phyloP scores from a whole-genome alignment of 1,140 invertebrate genomes.

The Drosophila sproati region DNA sequence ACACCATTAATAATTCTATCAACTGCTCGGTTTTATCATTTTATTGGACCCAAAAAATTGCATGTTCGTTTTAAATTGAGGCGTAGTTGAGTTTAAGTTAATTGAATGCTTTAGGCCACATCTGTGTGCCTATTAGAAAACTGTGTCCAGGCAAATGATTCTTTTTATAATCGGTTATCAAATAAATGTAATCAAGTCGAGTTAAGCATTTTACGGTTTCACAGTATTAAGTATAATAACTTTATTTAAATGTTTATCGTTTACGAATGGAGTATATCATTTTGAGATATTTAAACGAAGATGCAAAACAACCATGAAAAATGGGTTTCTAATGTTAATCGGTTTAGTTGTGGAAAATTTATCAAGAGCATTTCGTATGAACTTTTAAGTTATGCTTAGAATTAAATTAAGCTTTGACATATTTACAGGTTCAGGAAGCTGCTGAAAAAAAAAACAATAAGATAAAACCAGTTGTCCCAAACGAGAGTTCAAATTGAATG shows the following conservation, averaged over 20 bases:
- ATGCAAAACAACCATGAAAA: too few relatives aligned
- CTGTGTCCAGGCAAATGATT: background rate
- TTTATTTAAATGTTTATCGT: too few relatives aligned
- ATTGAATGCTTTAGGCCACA: background rate
- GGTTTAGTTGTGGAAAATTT: background rate
- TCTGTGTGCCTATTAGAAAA: too few relatives aligned
- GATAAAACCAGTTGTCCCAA: background rate
- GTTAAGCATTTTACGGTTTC: background rate
- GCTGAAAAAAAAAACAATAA: background rate
- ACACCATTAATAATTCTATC: background rate
- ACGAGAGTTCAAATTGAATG: background rate
- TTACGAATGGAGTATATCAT: too few relatives aligned
- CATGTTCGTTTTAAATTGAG: background rate
- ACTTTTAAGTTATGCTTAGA: background rate
- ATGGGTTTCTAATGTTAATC: too few relatives aligned
- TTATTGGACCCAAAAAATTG: background rate
- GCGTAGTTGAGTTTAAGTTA: conserved; percentile 1
- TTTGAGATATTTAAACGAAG: too few relatives aligned
- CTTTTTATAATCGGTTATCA: background rate
- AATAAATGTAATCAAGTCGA: background rate
- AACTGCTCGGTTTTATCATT: conserved; percentile 6
- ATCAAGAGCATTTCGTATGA: background rate
- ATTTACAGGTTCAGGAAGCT: background rate
- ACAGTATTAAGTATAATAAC: too few relatives aligned
- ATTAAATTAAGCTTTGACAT: background rate